A percentile compares a stretch with the other conserved stretches of the same genome.
phyloP scores from a whole-genome alignment of 2,797 vertebrate genomes.

The Limosa lapponica region DNA sequence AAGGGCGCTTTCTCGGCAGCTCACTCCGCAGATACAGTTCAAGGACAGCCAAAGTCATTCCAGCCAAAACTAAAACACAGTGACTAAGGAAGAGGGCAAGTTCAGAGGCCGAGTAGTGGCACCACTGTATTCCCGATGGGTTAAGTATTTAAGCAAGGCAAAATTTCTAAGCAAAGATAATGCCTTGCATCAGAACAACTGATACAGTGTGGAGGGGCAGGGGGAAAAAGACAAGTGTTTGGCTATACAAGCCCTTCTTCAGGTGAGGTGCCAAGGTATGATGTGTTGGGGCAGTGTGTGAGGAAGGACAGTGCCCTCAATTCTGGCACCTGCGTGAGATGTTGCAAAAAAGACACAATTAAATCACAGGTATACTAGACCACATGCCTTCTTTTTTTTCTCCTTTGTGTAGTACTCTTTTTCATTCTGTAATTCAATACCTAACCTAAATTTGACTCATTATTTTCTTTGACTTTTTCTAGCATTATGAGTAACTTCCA shows the following conservation, averaged over 20 bases:
- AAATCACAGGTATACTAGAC: neutral
- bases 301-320: neutral
- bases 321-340: neutral
- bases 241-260: neutral
- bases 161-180: neutral
- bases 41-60: slow-evolving; percentile 31
- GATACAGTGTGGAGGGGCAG: neutral
- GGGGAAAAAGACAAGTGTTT: neutral
- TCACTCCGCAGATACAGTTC: neutral
- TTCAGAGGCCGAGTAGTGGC: neutral
- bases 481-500: neutral
- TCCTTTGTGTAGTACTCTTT: neutral
- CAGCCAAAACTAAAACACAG: neutral
- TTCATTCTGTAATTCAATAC: neutral
- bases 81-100: neutral
- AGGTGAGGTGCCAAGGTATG: neutral
- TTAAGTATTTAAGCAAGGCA: neutral
- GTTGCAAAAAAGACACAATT: neutral
- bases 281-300: neutral
- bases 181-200: neutral
- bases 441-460: neutral
- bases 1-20: neutral
- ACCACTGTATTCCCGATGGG: neutral
- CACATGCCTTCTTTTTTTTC: neutral
- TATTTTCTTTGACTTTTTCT: neutral